Evolutionary conservation across 1,140 invertebrate genomes (phyloP), one percentile per base, ranked within the genome.

Genomic region (Drosophila nebulosa): DNA sequence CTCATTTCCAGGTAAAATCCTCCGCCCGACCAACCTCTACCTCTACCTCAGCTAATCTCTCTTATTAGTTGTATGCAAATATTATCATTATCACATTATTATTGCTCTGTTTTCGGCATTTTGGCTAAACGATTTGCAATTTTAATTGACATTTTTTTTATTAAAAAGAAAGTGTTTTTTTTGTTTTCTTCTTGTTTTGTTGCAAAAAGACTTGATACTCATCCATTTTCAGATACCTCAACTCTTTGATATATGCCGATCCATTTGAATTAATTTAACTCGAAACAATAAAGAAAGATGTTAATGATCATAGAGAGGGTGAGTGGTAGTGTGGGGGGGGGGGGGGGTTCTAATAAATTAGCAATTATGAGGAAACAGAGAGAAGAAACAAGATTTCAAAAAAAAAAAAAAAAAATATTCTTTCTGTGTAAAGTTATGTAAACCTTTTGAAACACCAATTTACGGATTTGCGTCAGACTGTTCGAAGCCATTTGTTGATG

Each of bases 91-190:
- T 57, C 50, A 72, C 62, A 51, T 70, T 73, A 76, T 73, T 76
- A 76, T 73, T 76, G 74, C 69, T 73, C 74, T 79, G 64, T 69
- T 80, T 76, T 78, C 53, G 27, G 65, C 63, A 55, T 35, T 52
- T n/a, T 24, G 5, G 36, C 16, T 3, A 42, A 42, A 46, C 6
- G 42, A 76, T 84, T 85, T 57, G 73, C 65, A 66, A 79, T 85
- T 69, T 79, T 69, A 73, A 76, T 76, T 36, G 26, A 46, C 46
- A 30, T 62, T 26, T 26, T 22, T 12, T 46, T 39, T 9, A 56
- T 63, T 39, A 55, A 85, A 86, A 85, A 85, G 81, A 85, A 85
- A 85, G 81, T 85, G 81, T 85, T 86, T 74, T 74, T 62, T 80
- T 14, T 24, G 53, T 58, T 35, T 72, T 61, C 62, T 74, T 61